Evolutionary conservation across 2,888 invertebrate species (phyloP).

Genomic region (Troides oblongomaculatus): DNA sequence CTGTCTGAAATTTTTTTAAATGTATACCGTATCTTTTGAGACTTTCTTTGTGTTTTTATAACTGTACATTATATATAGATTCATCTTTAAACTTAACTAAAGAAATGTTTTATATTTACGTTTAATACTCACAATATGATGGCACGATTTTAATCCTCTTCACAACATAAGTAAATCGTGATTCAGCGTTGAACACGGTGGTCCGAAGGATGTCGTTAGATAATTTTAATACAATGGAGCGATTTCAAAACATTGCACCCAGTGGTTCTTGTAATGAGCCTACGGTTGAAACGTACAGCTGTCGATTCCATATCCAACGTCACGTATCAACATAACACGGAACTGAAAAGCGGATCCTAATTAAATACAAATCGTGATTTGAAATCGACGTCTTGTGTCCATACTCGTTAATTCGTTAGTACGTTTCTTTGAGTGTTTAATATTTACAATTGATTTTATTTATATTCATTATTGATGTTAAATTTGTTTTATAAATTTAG

Average conservation of each 20-base stretch:
- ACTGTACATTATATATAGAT: background rate
- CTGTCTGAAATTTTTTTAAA: constrained; percentile 30
- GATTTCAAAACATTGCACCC: constrained; percentile 28
- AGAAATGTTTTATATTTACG: background rate
- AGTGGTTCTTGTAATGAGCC: constrained; percentile 20
- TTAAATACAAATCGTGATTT: constrained; percentile 20
- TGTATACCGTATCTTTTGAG: background rate
- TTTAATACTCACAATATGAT: background rate
- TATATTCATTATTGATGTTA: too few species aligned
- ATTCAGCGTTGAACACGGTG: constrained; percentile 12
- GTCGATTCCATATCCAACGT: constrained; percentile 16
- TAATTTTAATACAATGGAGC: constrained; percentile 30
- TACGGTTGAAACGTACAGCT: constrained; percentile 9
- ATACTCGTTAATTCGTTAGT: background rate
- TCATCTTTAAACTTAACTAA: background rate
- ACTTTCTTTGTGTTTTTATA: constrained; percentile 4
- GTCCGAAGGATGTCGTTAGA: constrained; percentile 16
- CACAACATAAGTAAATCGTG: constrained; percentile 11
- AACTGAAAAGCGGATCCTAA: constrained; percentile 18
- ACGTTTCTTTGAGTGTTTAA: background rate
- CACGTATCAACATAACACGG: constrained; percentile 17
- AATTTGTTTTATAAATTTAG: too few species aligned
- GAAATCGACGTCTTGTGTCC: background rate
- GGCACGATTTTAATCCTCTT: background rate
- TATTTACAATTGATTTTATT: background rate